Percentiles rank a stretch among this genome's conserved stretches.
phyloP scores from a whole-genome alignment of 2,113 vertebrate species.

The Lagopus muta region DNA sequence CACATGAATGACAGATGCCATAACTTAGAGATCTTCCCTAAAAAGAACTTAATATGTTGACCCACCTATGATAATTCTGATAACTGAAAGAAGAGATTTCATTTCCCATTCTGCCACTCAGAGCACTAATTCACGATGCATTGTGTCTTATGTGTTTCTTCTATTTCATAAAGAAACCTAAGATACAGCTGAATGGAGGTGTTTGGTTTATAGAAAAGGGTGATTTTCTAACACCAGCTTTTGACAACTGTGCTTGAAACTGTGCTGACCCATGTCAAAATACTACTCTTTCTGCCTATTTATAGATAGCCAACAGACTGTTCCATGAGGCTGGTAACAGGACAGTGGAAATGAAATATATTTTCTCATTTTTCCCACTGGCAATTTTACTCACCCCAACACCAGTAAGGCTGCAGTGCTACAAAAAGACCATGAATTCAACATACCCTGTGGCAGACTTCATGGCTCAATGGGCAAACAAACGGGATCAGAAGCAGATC shows the following conservation, averaged over 20 bases:
- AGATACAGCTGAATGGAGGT: not conserved
- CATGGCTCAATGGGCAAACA: not conserved
- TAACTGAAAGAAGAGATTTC: not conserved
- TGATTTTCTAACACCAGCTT: not conserved
- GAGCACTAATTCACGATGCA: not conserved
- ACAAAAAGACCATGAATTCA: not conserved
- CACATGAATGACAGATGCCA: not conserved
- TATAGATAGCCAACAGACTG: not conserved
- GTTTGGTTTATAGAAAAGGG: not conserved
- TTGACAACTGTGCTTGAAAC: not conserved
- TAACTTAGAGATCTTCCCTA: not conserved
- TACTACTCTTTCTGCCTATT: not conserved
- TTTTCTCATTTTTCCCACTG: not conserved
- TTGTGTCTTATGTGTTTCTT: not conserved
- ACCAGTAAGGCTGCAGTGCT: not conserved
- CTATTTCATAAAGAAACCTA: not conserved
- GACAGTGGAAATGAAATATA: not conserved
- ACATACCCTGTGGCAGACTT: not conserved
- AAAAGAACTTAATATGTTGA: not conserved
- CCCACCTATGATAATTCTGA: not conserved
- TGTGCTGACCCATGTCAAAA: not conserved
- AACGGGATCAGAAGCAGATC: not conserved
- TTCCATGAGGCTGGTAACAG: not conserved
- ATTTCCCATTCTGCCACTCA: not conserved
- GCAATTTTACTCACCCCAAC: not conserved